Conservation (phyloP, 2,113 vertebrate species). For the Sakesphorus luctuosus region DNA sequence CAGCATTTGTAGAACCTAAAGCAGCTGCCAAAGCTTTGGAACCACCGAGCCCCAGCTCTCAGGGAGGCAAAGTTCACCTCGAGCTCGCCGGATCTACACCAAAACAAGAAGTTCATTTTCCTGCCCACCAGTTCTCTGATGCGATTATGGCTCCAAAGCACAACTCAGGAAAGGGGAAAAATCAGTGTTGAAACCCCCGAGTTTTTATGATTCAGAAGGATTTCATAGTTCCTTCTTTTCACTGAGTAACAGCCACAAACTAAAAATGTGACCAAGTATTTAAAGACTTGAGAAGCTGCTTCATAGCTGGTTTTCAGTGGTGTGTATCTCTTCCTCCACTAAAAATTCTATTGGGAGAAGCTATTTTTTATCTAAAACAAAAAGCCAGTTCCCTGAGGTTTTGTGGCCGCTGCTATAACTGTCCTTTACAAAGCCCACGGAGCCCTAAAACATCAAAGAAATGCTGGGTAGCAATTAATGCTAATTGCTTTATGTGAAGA, state of each 20-base stretch:
- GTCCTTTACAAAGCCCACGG: neutral
- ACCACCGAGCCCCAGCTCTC: fast-evolving
- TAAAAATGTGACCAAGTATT: fast-evolving
- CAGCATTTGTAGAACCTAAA: neutral
- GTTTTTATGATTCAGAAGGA: neutral
- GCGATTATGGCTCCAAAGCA: neutral
- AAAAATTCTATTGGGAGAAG: neutral
- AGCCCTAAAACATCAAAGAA: neutral
- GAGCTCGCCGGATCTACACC: fast-evolving
- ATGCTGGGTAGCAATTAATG: constrained; percentile 27
- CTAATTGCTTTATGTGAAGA: constrained; percentile 21
- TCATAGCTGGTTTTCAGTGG: neutral
- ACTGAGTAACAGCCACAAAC: neutral
- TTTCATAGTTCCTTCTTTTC: neutral
- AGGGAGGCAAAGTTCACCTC: neutral
- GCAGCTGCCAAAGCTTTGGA: neutral
- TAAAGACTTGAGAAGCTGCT: neutral
- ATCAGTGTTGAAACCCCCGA: neutral
- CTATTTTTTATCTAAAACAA: neutral
- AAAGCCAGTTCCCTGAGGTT: neutral
- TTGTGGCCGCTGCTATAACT: neutral
- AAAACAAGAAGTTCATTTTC: constrained; percentile 8
- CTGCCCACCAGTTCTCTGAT: neutral
- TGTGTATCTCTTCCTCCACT: fast-evolving
- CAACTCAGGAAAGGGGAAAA: neutral